A percentile compares a stretch with the other conserved stretches of the same genome.
Conservation (phyloP, 2,113 vertebrate species). For the Abramis brama region DNA sequence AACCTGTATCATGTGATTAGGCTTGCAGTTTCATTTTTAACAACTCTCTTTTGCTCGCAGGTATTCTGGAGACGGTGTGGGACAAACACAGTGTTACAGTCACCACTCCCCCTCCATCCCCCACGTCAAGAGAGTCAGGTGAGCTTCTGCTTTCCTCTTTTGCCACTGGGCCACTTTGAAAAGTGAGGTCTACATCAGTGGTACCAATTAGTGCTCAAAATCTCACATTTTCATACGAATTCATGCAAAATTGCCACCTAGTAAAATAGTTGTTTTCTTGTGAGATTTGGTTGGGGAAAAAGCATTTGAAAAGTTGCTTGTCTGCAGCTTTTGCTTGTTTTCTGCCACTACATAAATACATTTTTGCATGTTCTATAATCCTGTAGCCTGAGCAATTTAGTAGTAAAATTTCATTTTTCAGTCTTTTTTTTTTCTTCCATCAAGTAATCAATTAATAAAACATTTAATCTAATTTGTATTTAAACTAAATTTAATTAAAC, state of each 20-base stretch:
- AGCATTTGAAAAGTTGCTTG: background rate
- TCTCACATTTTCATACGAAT: no score
- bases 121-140: conserved; percentile 93
- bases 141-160: conserved; percentile 58
- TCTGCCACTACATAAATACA: background rate
- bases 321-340: background rate
- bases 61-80: conserved; percentile 96
- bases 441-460: no score
- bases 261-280: no score
- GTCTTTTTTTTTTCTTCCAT: no score
- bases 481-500: no score
- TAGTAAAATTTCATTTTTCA: no score
- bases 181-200: background rate
- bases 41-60: conserved; percentile 66
- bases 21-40: background rate
- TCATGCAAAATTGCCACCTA: no score
- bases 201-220: background rate
- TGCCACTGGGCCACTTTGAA: background rate
- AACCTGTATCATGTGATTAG: background rate
- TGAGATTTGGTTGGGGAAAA: background rate
- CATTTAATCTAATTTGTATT: no score
- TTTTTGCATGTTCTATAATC: background rate
- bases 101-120: conserved; percentile 95
- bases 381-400: background rate
- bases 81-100: conserved; percentile 95